These are phyloP conservation scores for Drosophila pruinosa DNA, from an alignment of 1,140 invertebrate genomes.

Conservation along the genomic window DNA sequence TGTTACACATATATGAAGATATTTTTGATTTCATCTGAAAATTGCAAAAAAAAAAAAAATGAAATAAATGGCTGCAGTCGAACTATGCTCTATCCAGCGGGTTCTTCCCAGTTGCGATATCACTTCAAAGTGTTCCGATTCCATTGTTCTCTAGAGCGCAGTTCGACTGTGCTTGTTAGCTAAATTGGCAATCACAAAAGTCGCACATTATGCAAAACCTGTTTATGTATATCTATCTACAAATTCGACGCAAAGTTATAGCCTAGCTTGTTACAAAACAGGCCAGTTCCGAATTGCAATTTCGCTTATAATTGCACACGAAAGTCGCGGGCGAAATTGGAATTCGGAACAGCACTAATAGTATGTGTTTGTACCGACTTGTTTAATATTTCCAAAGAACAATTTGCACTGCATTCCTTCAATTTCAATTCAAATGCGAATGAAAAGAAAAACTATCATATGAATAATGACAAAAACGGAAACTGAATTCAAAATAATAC, in stretches of 20 bases:
- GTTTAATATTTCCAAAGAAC: constrained; percentile 3
- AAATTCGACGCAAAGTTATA: constrained; percentile 2
- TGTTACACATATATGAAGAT: not conserved
- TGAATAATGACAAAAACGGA: not conserved
- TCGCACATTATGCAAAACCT: constrained; percentile 13
- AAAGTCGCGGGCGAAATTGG: not conserved
- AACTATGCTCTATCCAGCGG: not conserved
- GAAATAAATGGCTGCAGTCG: not conserved
- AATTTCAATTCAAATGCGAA: not conserved
- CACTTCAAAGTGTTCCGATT: not conserved
- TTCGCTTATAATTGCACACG: too few relatives aligned
- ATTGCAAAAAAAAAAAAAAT: not conserved
- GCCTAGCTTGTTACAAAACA: constrained; percentile 2
- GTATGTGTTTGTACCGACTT: constrained; percentile 8
- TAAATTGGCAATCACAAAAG: constrained; percentile 2
- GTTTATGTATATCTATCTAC: constrained; percentile 38
- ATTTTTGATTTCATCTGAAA: not conserved
- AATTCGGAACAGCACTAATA: not conserved
- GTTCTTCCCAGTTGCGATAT: not conserved
- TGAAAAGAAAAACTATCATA: not conserved
- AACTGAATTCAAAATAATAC: not conserved
- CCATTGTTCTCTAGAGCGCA: not conserved
- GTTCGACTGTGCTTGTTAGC: not conserved
- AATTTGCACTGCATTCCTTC: constrained; percentile 19
- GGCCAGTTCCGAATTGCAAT: not conserved